These are phyloP conservation scores for Limulus polyphemus DNA, from an alignment of 2,888 invertebrate species.

Conservation along the genomic window DNA sequence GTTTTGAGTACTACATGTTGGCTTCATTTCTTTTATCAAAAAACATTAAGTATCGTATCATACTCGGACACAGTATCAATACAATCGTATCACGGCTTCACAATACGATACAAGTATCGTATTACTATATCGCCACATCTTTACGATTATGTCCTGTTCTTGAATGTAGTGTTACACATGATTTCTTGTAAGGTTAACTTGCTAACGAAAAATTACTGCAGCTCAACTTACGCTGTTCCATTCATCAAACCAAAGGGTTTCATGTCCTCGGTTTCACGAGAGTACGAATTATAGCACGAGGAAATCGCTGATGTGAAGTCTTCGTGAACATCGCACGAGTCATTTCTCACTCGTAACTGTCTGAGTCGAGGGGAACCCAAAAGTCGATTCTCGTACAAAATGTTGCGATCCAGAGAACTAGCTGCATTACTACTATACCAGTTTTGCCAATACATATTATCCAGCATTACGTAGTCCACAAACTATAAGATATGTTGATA, in stretches of 20 bases:
- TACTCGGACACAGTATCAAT: too few relatives aligned
- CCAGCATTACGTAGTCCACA: slow-evolving; percentile 41
- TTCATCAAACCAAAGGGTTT: slow-evolving; percentile 39
- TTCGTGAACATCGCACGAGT: slow-evolving; percentile 51
- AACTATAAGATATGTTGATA: slow-evolving; percentile 32
- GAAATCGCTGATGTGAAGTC: slow-evolving; percentile 49
- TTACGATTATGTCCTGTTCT: too few relatives aligned
- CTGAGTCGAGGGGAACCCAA: slow-evolving; percentile 49
- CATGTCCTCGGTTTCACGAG: slow-evolving; percentile 43
- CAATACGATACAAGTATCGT: too few relatives aligned
- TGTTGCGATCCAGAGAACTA: slow-evolving; percentile 35
- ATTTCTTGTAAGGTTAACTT: too few relatives aligned
- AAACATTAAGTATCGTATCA: too few relatives aligned
- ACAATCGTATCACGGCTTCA: too few relatives aligned
- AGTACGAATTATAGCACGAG: slow-evolving; percentile 49
- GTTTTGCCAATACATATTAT: slow-evolving; percentile 47
- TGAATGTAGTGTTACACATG: too few relatives aligned
- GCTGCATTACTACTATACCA: slow-evolving; percentile 38
- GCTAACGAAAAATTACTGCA: neutral
- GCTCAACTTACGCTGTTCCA: slow-evolving; percentile 31
- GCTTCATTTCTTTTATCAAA: too few relatives aligned
- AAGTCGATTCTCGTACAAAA: slow-evolving; percentile 47
- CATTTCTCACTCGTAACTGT: slow-evolving; percentile 43
- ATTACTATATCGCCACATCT: too few relatives aligned
- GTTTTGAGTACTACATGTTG: too few relatives aligned